Conservation (phyloP, 2,888 invertebrate species). For the Cephus pygmeus region DNA sequence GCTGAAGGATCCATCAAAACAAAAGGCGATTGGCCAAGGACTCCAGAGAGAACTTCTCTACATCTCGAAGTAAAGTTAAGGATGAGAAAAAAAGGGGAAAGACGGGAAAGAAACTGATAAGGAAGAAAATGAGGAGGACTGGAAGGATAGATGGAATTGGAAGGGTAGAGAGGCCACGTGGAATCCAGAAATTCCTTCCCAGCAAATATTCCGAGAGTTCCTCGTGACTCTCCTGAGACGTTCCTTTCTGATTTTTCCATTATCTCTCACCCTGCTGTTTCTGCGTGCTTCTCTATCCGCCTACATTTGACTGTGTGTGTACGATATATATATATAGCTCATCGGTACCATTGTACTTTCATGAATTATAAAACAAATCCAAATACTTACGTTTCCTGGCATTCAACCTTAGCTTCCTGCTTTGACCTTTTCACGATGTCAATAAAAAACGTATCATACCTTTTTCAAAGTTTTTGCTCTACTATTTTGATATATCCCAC, state of each 20-base stretch:
- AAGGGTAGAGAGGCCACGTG: not conserved
- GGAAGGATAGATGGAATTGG: no score
- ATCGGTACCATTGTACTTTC: constrained; percentile 12
- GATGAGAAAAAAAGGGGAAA: not conserved
- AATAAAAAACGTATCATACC: no score
- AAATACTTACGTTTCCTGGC: not conserved
- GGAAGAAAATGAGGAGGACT: not conserved
- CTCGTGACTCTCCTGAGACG: not conserved
- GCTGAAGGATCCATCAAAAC: constrained; percentile 2
- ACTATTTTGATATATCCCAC: no score
- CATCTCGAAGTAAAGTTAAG: not conserved
- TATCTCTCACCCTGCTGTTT: constrained; percentile 11
- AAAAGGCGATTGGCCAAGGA: not conserved
- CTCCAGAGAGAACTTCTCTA: not conserved
- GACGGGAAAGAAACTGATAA: not conserved
- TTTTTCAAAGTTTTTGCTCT: no score
- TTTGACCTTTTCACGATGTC: no score
- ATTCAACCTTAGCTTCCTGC: no score
- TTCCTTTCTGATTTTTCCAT: constrained; percentile 16
- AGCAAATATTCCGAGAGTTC: not conserved
- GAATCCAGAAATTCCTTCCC: not conserved
- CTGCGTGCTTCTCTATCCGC: not conserved
- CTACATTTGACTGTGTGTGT: no score
- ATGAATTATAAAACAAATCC: constrained; percentile 21
- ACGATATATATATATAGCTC: not conserved